Base-by-base conservation (phyloP, 2,888 invertebrate genomes). In the Poecilobothrus nobilitatus region DNA sequence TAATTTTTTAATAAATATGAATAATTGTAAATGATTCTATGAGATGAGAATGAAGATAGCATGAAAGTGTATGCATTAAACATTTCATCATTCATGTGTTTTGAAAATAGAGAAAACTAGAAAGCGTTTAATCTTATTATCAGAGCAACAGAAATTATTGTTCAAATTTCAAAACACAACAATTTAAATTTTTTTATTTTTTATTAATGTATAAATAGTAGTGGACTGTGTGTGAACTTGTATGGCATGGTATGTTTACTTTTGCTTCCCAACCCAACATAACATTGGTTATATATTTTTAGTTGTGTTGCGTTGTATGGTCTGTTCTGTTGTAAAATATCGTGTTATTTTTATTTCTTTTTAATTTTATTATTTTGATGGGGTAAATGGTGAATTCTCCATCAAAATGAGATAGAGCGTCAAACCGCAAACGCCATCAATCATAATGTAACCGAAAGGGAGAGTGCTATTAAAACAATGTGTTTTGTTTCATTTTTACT, bases 381-480 rank as follows among this genome's bases (percentile, higher is more conserved):
- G 53, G 53, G 53, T 53, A 53, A 53, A 53, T 53, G 27, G 53
- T 53, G 53, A 53, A 53, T 53, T 53, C 15, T 53, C 12, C 53
- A 53, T 53, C 53, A 53, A 53, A 53, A 53, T 53, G 53, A 63
- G 53, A 53, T 66, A 68, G 66, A 66, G 65, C 68, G 68, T 70
- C 68, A 70, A 70, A 70, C 70, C 71, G 67, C 70, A 71, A 71
- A 65, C 66, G 68, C 68, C 71, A 74, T 74, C 74, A 74, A 74
- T 74, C 73, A 74, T 73, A 69, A 71, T 71, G 73, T 68, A 73
- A 72, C 72, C 68, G 74, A 74, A 74, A 74, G 74, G 74, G 74
- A 74, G 74, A 74, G 74, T 74, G 74, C 74, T 72, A 74, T 73
- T 71, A 68, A 73, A 74, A 27, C 27, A 63, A 27, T 63, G 27